These are phyloP conservation scores for Anoncus sp. DNA, from an alignment of 2,888 invertebrate species.

Conservation along the genomic window DNA sequence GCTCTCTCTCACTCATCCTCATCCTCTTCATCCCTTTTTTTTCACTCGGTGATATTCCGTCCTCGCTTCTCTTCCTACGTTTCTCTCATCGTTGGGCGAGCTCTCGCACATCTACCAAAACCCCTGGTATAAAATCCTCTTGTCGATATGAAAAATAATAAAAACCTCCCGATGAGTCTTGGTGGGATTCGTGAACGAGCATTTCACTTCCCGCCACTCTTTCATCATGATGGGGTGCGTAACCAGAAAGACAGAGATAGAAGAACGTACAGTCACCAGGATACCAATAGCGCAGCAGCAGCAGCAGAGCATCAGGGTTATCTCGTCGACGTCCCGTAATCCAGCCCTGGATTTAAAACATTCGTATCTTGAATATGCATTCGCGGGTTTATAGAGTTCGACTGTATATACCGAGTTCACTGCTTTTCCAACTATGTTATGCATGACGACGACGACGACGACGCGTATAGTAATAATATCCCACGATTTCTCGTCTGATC, in stretches of 20 bases:
- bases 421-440: slow-evolving; percentile 51
- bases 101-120: slow-evolving; percentile 58
- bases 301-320: slow-evolving; percentile 32
- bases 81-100: slow-evolving; percentile 54
- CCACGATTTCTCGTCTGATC: slow-evolving; percentile 45
- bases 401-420: slow-evolving; percentile 61
- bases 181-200: slow-evolving; percentile 52
- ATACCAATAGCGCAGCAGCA: slow-evolving; percentile 23
- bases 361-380: slow-evolving; percentile 81
- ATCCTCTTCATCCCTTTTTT: slow-evolving; percentile 62
- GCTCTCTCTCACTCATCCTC: slow-evolving; percentile 64
- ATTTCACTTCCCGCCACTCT: slow-evolving; percentile 56
- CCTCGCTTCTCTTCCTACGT: slow-evolving; percentile 62
- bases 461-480: slow-evolving; percentile 51
- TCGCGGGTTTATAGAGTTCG: slow-evolving; percentile 75
- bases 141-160: slow-evolving; percentile 79
- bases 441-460: no score
- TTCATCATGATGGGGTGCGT: slow-evolving; percentile 22
- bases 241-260: slow-evolving; percentile 48
- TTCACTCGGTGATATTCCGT: slow-evolving; percentile 63
- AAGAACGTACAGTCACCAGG: slow-evolving; percentile 25
- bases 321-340: slow-evolving; percentile 73
- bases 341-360: slow-evolving; percentile 80
- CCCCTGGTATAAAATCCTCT: slow-evolving; percentile 63
- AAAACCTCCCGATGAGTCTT: slow-evolving; percentile 67